Conservation (phyloP, 2,797 vertebrate species). For the Hydrolagus colliei region DNA sequence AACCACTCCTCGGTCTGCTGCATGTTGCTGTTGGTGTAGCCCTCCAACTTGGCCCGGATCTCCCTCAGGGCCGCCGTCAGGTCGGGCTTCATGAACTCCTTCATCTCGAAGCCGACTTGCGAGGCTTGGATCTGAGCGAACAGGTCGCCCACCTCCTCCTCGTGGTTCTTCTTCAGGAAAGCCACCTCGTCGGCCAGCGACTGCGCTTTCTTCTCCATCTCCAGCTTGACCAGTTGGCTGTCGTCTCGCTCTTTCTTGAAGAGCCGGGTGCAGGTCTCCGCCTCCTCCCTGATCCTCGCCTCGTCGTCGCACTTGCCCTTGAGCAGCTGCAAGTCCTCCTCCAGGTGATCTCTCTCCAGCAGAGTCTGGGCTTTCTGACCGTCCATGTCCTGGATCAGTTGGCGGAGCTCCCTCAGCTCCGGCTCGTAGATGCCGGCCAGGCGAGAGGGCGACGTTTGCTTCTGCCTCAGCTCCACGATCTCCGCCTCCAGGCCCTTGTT, state of each 20-base stretch:
- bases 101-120: conserved; percentile 8
- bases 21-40: conserved; percentile 5
- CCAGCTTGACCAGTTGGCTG: neutral
- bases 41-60: conserved; percentile 34
- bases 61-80: conserved; percentile 33
- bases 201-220: conserved; percentile 31
- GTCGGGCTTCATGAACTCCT: conserved; percentile 18
- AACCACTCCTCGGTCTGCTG: conserved; percentile 32
- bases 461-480: conserved; percentile 15
- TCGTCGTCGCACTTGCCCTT: conserved; percentile 19
- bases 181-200: conserved; percentile 21
- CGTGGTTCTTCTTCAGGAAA: conserved; percentile 32
- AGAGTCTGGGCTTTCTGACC: conserved; percentile 13
- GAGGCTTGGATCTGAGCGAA: conserved; percentile 24
- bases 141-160: conserved; percentile 32
- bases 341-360: conserved; percentile 26
- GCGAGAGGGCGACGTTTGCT: neutral
- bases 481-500: conserved; percentile 33
- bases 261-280: neutral
- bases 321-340: conserved; percentile 15
- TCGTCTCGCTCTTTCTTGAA: conserved; percentile 25
- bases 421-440: conserved; percentile 21
- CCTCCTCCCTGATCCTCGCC: neutral
- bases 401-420: conserved; percentile 23
- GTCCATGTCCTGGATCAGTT: neutral